phyloP scores from a whole-genome alignment of 2,888 invertebrate genomes.

The Tenthredo scrophulariae region DNA sequence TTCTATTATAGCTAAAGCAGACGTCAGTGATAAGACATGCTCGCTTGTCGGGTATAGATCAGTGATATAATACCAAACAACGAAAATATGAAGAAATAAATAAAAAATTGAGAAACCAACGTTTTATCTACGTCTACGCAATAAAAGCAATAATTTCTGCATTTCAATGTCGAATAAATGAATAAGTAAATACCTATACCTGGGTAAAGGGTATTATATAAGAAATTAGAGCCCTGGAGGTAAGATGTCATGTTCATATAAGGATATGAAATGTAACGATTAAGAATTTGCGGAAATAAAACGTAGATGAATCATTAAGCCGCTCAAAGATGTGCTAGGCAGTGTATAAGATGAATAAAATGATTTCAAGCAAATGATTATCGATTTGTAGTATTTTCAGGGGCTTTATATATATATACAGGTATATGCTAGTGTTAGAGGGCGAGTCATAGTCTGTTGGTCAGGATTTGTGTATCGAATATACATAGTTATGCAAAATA shows the following conservation, averaged over 20 bases:
- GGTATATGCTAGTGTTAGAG: too few relatives aligned
- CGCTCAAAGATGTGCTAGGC: not conserved
- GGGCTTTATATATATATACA: not conserved
- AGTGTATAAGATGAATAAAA: not conserved
- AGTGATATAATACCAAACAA: not conserved
- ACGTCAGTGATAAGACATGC: conserved; percentile 15
- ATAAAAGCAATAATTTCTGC: conserved; percentile 15
- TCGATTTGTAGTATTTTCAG: not conserved
- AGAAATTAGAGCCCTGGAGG: not conserved
- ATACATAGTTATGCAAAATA: conserved; percentile 13
- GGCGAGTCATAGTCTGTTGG: not conserved
- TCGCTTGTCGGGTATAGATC: not conserved
- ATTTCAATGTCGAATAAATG: conserved; percentile 13
- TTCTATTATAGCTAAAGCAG: conserved; percentile 15
- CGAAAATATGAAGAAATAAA: not conserved
- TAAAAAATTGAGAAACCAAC: not conserved
- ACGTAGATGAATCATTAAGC: not conserved
- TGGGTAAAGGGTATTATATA: not conserved
- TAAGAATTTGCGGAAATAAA: not conserved
- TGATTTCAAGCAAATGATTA: not conserved
- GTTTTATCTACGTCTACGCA: not conserved
- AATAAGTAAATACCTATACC: not conserved
- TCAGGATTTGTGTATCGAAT: conserved; percentile 11
- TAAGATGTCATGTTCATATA: not conserved
- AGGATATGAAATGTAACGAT: not conserved